Evolutionary conservation across 1,140 invertebrate species (phyloP), one percentile per base, ranked within the genome.

Genomic region (Trachymyrmex cornetzi): DNA sequence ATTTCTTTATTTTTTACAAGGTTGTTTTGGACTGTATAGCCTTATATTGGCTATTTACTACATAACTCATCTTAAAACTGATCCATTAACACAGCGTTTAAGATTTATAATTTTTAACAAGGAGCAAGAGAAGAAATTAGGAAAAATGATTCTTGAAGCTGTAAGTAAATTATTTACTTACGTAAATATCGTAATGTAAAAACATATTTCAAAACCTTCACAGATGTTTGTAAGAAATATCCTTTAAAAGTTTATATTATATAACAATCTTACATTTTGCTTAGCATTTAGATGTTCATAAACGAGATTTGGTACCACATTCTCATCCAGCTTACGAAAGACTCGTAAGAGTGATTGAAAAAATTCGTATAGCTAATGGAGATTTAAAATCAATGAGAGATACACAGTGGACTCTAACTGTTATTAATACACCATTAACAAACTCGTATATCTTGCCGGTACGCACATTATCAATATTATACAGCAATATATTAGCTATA

Each of bases 371-470:
- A 59, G 93, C 94, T 16, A 97, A 97, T 92, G 92, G 92, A 77
- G 94, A 96, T 77, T 89, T 96, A 38, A 89, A 92, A 53, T 89
- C 93, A 63, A 93, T 96, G 61, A 89, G 92, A 22, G 86, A 94
- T 22, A 94, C 93, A 75, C 84, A 95, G 19, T 97, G 96, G 96
- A 94, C 92, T 38, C 89, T 97, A 30, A 94, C 93, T 77, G 95
- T 97, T 77, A 89, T 97, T 14, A 88, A 96, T 90, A 89, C 82
- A 66, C 86, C 94, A 7, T 16, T 88, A 4, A 92, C 92, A 61
- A 97, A 96, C 93, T 96, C 96, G 6, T 96, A 95, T 94, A 96
- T 96, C 59, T 91, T 96, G 72, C 96, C 96, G 55, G 96, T 96
- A 86, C 24, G 89, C 91, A 86, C 2, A 82, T 50, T 66, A 27